phyloP scores from a whole-genome alignment of 2,797 vertebrate species.

The Nannoperca australis region DNA sequence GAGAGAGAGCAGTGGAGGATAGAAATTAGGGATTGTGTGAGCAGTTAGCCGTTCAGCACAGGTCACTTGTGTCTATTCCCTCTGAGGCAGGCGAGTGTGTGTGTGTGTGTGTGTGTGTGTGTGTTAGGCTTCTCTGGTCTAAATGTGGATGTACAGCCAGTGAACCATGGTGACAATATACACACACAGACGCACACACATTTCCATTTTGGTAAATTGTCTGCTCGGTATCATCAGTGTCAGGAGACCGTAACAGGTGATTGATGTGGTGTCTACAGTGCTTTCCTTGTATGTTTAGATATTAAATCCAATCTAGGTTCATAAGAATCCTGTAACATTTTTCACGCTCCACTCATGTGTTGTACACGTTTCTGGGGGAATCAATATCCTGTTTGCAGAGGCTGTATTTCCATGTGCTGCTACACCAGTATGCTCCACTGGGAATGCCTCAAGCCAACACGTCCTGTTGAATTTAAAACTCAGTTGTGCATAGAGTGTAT shows the following conservation, averaged over 20 bases:
- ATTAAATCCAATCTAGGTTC: constrained; percentile 26
- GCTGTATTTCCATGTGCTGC: constrained; percentile 7
- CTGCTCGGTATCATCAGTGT: neutral
- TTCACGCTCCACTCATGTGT: constrained; percentile 47
- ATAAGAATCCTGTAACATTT: constrained; percentile 13
- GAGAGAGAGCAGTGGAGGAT: constrained; percentile 14
- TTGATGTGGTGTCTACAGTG: constrained; percentile 3
- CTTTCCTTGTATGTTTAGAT: constrained; percentile 21
- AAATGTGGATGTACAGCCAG: constrained; percentile 20
- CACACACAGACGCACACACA: constrained; percentile 7
- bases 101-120: constrained; percentile 27
- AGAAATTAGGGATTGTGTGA: constrained; percentile 47
- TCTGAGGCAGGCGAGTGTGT: constrained; percentile 33
- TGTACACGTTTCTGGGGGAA: constrained; percentile 20
- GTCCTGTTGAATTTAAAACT: constrained; percentile 41
- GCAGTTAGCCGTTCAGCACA: constrained; percentile 54
- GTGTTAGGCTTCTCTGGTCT: constrained; percentile 15
- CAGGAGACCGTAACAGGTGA: constrained; percentile 9
- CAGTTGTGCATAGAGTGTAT: constrained; percentile 1
- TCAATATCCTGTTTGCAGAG: constrained; percentile 56
- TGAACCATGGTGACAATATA: constrained; percentile 35
- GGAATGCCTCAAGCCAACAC: constrained; percentile 23
- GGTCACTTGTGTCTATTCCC: constrained; percentile 61
- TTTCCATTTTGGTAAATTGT: constrained; percentile 29
- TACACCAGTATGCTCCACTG: constrained; percentile 1